A percentile compares a stretch with the other conserved stretches of the same genome.
Conservation (phyloP, 2,113 vertebrate genomes). For the Naja naja region DNA sequence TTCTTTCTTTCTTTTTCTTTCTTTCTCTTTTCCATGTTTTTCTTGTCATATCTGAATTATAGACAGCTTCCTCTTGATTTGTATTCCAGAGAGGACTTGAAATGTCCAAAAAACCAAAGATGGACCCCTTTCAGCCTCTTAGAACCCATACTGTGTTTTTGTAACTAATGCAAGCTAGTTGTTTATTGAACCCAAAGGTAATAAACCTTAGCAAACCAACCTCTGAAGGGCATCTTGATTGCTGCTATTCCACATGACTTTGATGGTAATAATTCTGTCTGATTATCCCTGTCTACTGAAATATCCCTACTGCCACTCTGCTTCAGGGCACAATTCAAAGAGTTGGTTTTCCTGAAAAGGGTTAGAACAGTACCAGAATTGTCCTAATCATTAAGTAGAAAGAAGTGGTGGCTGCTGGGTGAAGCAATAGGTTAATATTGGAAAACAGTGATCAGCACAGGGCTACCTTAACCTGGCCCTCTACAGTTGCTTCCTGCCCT, state of each 20-base stretch:
- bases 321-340: not conserved
- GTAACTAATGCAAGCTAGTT: not conserved
- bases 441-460: not conserved
- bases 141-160: not conserved
- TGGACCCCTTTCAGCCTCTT: not conserved
- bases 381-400: not conserved
- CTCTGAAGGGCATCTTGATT: not conserved
- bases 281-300: not conserved
- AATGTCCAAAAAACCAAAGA: constrained; percentile 1
- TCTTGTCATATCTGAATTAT: not conserved
- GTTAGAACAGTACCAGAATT: not conserved
- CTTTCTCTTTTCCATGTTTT: not conserved
- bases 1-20: not conserved
- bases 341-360: not conserved
- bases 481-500: not conserved
- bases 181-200: accelerated
- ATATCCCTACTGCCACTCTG: not conserved
- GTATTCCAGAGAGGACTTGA: not conserved
- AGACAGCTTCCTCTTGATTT: not conserved
- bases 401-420: no score
- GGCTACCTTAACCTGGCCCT: not conserved
- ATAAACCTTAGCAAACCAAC: not conserved
- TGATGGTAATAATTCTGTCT: not conserved
- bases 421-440: no score
- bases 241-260: not conserved